Evolutionary conservation across 2,888 invertebrate species (phyloP), one percentile per base, ranked within the genome.

Genomic region (Dastarcus helophoroides): DNA sequence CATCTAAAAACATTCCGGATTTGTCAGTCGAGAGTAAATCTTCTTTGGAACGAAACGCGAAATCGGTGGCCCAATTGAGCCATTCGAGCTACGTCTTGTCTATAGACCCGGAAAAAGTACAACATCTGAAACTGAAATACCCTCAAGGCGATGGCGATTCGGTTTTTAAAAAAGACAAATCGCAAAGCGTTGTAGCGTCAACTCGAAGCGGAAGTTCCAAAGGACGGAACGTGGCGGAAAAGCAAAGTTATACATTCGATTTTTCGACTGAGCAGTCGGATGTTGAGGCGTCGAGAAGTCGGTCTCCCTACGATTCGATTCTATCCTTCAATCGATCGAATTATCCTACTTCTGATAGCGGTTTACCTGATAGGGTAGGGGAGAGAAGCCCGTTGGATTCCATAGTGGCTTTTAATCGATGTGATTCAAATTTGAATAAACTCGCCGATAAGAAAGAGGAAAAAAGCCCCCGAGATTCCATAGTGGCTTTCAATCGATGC

Each of bases 1-100:
- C 62, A 17, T 60, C 61, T 3, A 60, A 59, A 42, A 58, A 62
- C 41, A 60, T 62, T 41, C 60, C 62, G 4, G 60, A 60, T 27
- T 52, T 62, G 36, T 54, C 57, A 2, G 55, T 50, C 26, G 60
- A 60, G 41, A 53, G 51, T 37, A 45, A 43, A 7, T 35, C 41
- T 11, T 48, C 45, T 3, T 29, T 42, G 9, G n/a, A 17, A 17
- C 6, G n/a, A 7, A 17, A 17, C n/a, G 19, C 19, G n/a, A n/a
- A n/a, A n/a, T n/a, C n/a, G n/a, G n/a, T n/a, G n/a, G n/a, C n/a
- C n/a, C n/a, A n/a, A n/a, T n/a, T n/a, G n/a, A n/a, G n/a, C n/a
- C n/a, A n/a, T n/a, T n/a, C n/a, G n/a, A n/a, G n/a, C n/a, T n/a
- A 13, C 2, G 14, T 10, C 5, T 22, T 28, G 10, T n/a, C 14